A percentile compares a stretch with the other conserved stretches of the same genome.
phyloP scores from a whole-genome alignment of 2,797 vertebrate species.

The Tenualosa thibaudeaui region DNA sequence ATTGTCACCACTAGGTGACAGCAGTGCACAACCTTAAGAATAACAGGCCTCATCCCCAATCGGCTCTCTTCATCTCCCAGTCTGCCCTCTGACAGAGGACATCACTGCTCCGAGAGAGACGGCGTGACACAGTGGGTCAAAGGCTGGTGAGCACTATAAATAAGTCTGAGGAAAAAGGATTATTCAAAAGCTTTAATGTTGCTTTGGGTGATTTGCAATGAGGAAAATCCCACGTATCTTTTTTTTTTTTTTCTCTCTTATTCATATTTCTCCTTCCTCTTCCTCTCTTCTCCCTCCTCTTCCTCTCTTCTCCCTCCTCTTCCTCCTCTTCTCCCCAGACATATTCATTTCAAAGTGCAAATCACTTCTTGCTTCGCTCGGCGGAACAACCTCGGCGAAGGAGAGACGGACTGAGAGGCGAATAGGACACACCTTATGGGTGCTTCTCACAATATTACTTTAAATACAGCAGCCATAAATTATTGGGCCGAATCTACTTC shows the following conservation, averaged over 20 bases:
- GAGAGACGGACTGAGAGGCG: background rate
- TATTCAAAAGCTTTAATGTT: conserved; percentile 23
- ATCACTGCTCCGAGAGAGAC: background rate
- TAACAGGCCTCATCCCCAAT: background rate
- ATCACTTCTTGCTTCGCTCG: conserved; percentile 23
- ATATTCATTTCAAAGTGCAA: conserved; percentile 28
- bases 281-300: background rate
- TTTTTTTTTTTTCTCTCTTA: background rate
- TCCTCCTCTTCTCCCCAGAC: conserved; percentile 16
- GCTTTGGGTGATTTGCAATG: background rate
- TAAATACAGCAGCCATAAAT: conserved; percentile 38
- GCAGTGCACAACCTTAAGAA: conserved; percentile 40
- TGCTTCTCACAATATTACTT: conserved; percentile 24
- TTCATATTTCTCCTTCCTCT: background rate
- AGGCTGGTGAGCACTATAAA: background rate
- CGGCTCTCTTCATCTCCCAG: background rate
- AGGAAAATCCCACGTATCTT: conserved; percentile 20
- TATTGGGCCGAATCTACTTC: conserved; percentile 29
- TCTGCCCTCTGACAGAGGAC: background rate
- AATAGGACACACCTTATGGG: background rate
- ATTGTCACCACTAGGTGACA: conserved; percentile 51
- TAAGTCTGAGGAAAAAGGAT: background rate
- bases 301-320: background rate
- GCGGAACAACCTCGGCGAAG: background rate
- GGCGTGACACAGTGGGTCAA: background rate